Evolutionary conservation across 2,888 invertebrate genomes (phyloP).

Genomic region (Boloria selene): DNA sequence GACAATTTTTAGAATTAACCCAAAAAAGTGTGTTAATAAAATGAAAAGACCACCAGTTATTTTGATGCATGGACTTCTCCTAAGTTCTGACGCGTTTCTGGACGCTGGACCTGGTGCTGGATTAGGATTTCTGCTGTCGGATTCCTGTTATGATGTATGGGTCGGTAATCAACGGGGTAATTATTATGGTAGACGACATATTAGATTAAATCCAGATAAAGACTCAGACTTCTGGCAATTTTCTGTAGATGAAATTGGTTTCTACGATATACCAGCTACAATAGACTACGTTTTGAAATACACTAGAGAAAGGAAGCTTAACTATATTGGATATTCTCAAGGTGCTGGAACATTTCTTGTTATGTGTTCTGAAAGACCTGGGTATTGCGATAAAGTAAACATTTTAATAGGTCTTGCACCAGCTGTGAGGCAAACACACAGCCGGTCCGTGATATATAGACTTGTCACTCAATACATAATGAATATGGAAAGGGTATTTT

Average conservation of each 20-base stretch:
- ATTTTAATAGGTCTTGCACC: conserved; percentile 85
- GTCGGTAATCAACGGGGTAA: conserved; percentile 59
- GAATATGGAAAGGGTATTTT: conserved; percentile 46
- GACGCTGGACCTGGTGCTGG: conserved; percentile 59
- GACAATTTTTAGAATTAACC: conserved; percentile 56
- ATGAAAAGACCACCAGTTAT: conserved; percentile 54
- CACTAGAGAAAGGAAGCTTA: conserved; percentile 53
- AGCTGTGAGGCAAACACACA: conserved; percentile 72
- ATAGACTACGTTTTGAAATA: conserved; percentile 59
- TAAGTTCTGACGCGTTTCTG: conserved; percentile 61
- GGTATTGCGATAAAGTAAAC: conserved; percentile 84
- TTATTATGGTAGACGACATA: conserved; percentile 80
- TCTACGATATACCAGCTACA: conserved; percentile 87
- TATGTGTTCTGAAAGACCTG: conserved; percentile 84
- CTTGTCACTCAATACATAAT: conserved; percentile 40
- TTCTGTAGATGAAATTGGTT: conserved; percentile 88
- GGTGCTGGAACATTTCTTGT: conserved; percentile 86
- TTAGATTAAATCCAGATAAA: conserved; percentile 53
- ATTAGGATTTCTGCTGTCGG: conserved; percentile 49
- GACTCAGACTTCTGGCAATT: conserved; percentile 74
- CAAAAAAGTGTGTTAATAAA: conserved; percentile 46
- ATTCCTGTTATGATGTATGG: conserved; percentile 54
- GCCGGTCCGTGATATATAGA: conserved; percentile 56
- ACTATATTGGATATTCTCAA: conserved; percentile 88
- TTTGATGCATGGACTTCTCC: conserved; percentile 65